phyloP scores from a whole-genome alignment of 35 echinoderm and acorn worm genomes.

The Patiria miniata region DNA sequence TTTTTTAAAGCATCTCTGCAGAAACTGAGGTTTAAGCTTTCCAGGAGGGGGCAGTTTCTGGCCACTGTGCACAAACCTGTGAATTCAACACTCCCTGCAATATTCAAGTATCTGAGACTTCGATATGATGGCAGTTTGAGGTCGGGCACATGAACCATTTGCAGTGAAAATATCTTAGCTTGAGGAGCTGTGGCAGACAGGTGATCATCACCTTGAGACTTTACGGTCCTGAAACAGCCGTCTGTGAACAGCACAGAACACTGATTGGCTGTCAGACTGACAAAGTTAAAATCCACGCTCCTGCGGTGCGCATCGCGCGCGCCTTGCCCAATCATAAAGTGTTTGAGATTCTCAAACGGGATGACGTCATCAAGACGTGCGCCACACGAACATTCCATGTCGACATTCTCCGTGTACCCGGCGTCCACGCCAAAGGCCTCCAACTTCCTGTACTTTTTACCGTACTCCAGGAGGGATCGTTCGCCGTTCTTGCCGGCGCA shows the following conservation, averaged over 20 bases:
- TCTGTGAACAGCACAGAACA: not conserved
- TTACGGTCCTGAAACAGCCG: not conserved
- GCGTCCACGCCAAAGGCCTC: too few species aligned
- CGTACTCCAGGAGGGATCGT: too few species aligned
- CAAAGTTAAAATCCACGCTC: not conserved
- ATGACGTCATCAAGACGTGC: not conserved
- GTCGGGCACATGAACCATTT: not conserved
- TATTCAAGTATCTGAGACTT: slow-evolving; percentile 6
- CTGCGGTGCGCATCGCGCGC: not conserved
- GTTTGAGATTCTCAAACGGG: not conserved
- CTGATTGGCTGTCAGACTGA: not conserved
- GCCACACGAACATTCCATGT: not conserved
- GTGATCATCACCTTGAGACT: not conserved
- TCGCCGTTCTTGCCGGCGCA: not conserved
- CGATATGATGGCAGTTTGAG: not conserved
- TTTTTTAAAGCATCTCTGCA: not conserved
- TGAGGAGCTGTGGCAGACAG: not conserved
- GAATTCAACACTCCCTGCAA: not conserved
- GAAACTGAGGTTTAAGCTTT: not conserved
- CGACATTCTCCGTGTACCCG: too few species aligned
- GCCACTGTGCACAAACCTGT: not conserved
- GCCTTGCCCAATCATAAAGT: not conserved
- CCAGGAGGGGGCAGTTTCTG: not conserved
- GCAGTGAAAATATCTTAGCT: not conserved
- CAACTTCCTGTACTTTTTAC: too few species aligned